These are phyloP conservation scores for Lophotriccus pileatus DNA, from an alignment of 2,797 vertebrate genomes.

Conservation along the genomic window DNA sequence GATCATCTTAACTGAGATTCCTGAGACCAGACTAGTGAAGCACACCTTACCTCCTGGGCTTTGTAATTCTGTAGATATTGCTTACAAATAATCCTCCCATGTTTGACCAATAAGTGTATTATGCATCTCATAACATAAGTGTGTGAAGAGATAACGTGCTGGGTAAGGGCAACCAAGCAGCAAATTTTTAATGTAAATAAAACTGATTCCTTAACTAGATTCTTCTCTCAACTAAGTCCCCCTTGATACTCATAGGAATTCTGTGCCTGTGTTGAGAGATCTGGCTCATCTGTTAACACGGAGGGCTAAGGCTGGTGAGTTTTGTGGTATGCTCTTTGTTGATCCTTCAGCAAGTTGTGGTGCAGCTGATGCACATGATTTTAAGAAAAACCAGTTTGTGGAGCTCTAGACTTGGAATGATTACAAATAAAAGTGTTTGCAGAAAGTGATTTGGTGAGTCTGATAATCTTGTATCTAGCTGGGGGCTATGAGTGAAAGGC, in stretches of 20 bases:
- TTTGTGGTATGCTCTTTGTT: neutral
- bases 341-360: neutral
- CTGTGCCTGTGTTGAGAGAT: neutral
- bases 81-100: neutral
- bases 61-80: neutral
- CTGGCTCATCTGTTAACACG: fast-evolving
- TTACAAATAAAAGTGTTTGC: neutral
- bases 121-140: fast-evolving
- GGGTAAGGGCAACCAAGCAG: neutral
- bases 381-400: neutral
- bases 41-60: neutral
- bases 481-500: neutral
- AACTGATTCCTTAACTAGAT: neutral
- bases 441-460: neutral
- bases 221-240: neutral
- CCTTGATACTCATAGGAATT: neutral
- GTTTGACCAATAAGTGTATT: neutral
- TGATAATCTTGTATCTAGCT: neutral
- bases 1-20: neutral
- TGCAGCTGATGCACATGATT: neutral
- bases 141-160: neutral
- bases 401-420: neutral
- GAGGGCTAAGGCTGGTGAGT: neutral
- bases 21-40: neutral
- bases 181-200: neutral